Percentiles rank a stretch among this genome's conserved stretches.
Conservation (phyloP, 2,888 invertebrate genomes). For the Drosophila macrospina region DNA sequence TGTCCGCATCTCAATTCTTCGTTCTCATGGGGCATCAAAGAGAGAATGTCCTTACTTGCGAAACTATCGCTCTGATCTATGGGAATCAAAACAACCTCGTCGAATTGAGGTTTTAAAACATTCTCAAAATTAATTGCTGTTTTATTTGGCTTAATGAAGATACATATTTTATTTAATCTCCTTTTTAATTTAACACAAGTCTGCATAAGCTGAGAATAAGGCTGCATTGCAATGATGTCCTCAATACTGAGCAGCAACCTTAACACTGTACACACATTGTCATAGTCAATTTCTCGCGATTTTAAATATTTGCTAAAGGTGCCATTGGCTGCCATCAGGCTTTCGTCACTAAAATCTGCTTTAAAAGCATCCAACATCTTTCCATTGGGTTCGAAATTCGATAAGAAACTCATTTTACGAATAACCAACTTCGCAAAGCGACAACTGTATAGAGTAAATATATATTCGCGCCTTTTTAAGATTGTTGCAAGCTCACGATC, state of each 20-base stretch:
- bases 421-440: no score
- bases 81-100: constrained; percentile 4
- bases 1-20: neutral
- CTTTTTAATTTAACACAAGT: neutral
- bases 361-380: constrained; percentile 7
- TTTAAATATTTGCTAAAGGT: neutral
- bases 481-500: neutral
- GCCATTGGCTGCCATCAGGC: neutral
- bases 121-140: neutral
- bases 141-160: neutral
- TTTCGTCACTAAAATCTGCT: neutral
- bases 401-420: neutral
- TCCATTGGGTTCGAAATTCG: neutral
- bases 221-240: constrained; percentile 1
- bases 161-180: neutral
- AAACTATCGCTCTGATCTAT: no score
- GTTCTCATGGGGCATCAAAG: neutral
- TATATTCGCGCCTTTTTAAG: neutral
- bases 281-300: neutral
- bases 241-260: constrained; percentile 6
- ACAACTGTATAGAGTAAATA: no score
- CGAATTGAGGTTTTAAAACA: neutral
- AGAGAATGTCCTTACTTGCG: neutral
- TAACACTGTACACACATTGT: constrained; percentile 8
- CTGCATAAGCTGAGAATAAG: constrained; percentile 1